A percentile compares a stretch with the other conserved stretches of the same genome.
Evolutionary conservation across 2,113 vertebrate genomes (phyloP).

Genomic region (Pedetes capensis): DNA sequence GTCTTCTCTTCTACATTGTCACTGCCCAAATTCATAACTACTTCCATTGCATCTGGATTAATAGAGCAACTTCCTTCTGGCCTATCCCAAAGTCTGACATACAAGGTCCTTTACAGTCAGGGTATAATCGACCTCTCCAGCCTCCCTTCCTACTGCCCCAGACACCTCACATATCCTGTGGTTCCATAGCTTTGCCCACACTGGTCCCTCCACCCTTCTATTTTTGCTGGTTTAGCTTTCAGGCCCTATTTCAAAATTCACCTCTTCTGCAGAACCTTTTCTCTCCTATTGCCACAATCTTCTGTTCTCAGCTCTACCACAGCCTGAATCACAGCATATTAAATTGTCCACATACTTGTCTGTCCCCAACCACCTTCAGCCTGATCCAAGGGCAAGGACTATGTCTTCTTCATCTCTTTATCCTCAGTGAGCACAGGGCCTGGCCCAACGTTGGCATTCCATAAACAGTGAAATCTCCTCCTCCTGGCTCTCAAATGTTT

Average conservation of each 20-base stretch:
- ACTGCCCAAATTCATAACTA: neutral
- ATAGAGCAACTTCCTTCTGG: neutral
- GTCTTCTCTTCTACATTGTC: neutral
- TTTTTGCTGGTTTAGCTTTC: neutral
- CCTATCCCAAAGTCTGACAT: neutral
- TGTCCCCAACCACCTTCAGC: neutral
- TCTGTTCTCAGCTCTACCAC: neutral
- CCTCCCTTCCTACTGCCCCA: neutral
- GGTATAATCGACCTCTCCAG: neutral
- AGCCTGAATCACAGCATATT: neutral
- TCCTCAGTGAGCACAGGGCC: neutral
- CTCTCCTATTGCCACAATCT: neutral
- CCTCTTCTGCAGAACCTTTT: neutral
- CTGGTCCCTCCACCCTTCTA: neutral
- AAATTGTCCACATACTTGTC: neutral
- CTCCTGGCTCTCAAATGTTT: neutral
- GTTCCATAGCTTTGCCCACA: neutral
- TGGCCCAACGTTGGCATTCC: neutral
- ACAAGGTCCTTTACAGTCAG: neutral
- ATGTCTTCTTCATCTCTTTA: neutral
- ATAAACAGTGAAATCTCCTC: neutral
- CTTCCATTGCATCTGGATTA: neutral
- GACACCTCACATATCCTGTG: fast-evolving
- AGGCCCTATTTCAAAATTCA: neutral
- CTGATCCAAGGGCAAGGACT: neutral